phyloP scores from a whole-genome alignment of 2,797 vertebrate species.

The Hybognathus amarus region DNA sequence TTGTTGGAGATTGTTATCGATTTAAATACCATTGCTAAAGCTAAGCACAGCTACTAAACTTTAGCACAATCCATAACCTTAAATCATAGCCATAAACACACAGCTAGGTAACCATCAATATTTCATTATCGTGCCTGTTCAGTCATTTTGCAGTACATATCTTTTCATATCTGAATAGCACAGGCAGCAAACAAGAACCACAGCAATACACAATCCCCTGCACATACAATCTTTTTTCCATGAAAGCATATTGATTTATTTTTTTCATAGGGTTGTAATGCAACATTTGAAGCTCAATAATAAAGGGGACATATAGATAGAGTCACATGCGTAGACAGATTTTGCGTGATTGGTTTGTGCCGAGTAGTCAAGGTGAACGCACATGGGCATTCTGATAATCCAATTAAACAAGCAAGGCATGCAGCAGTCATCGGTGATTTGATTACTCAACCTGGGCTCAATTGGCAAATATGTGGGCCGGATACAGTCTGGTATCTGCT shows the following conservation, averaged over 20 bases:
- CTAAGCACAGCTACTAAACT: background rate
- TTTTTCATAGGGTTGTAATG: background rate
- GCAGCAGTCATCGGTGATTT: constrained; percentile 19
- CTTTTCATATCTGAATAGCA: constrained; percentile 9
- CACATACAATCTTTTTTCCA: constrained; percentile 31
- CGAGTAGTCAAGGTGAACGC: constrained; percentile 36
- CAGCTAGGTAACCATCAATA: constrained; percentile 12
- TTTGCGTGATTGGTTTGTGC: constrained; percentile 8
- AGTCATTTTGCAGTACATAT: constrained; percentile 3
- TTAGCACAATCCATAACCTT: background rate
- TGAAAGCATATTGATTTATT: constrained; percentile 25
- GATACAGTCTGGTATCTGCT: constrained; percentile 1
- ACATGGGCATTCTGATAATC: constrained; percentile 33
- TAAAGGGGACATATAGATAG: constrained; percentile 7
- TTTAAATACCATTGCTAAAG: background rate
- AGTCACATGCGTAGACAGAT: background rate
- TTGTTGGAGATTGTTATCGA: constrained; percentile 2
- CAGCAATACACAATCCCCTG: background rate
- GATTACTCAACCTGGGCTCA: constrained; percentile 26
- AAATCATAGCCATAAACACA: constrained; percentile 13
- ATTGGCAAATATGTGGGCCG: constrained; percentile 7
- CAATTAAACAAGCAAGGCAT: constrained; percentile 33
- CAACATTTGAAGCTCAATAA: constrained; percentile 35
- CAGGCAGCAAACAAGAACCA: background rate
- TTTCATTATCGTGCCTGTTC: constrained; percentile 27